These are phyloP conservation scores for cattle (Bos taurus) DNA, from an alignment of 2,113 vertebrate genomes.

Conservation along the genomic window DNA sequence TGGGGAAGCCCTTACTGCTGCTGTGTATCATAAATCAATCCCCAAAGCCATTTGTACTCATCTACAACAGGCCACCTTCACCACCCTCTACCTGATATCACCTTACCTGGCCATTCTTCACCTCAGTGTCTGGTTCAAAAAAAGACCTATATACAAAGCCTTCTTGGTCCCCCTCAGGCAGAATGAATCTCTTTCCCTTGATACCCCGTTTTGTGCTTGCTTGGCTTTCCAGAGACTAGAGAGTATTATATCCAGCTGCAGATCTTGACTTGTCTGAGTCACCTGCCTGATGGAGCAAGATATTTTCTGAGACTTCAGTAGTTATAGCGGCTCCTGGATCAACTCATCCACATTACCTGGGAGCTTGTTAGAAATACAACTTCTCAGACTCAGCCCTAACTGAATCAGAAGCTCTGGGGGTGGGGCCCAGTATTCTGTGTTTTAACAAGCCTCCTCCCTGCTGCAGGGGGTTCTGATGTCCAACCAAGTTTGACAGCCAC, in stretches of 20 bases:
- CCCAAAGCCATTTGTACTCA: neutral
- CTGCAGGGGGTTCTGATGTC: neutral
- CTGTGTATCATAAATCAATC: neutral
- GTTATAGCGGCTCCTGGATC: neutral
- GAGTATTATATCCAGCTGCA: neutral
- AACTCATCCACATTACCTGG: neutral
- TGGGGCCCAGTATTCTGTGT: neutral
- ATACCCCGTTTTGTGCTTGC: neutral
- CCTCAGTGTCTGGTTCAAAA: neutral
- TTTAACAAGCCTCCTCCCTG: neutral
- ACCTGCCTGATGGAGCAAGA: neutral
- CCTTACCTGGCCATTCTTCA: neutral
- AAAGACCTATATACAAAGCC: neutral
- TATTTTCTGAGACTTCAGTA: neutral
- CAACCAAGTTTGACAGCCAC: neutral
- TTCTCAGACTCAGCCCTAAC: neutral
- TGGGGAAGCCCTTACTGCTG: neutral
- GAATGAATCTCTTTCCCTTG: neutral
- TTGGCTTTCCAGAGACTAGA: neutral
- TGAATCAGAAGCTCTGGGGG: neutral
- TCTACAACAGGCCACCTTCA: neutral
- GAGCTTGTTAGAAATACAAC: neutral
- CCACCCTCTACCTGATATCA: neutral
- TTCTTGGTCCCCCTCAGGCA: neutral
- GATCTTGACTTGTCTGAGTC: neutral